Base-by-base conservation (phyloP, 2,113 vertebrate species). In the Podarcis cretensis region DNA sequence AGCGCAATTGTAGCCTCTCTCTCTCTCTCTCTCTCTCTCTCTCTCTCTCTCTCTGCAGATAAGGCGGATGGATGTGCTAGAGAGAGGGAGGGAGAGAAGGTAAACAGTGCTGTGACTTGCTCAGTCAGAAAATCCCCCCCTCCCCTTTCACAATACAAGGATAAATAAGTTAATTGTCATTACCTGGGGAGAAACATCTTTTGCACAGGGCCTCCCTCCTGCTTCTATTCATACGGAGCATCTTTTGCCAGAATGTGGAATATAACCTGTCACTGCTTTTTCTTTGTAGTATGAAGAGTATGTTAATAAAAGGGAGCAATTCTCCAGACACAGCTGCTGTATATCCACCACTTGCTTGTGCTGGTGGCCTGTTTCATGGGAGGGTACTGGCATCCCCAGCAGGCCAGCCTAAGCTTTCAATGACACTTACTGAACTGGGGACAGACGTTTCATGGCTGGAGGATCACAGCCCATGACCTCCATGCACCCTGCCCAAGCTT, bases 111-210 rank as follows among this genome's bases (percentile, higher is more conserved):
- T 75, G 81, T 6, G 5, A 79, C 85, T 87, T 40, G 20, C 71
- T 90, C 81, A 69, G 16, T 30, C 27, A 20, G 25, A 92, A 89
- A 59, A 0, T 81, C n/a, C 13, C 32, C 3, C 20, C 59, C 13
- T 35, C 30, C n/a, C 25, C 40, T 14, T 65, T 90, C 12, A 0
- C 57, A 69, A 20, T 14, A 65, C 80, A 40, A 85, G 83, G 92
- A 86, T 10, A 63, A 91, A 87, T 32, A 1, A 18, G 57, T 21
- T 87, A 10, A 12, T 76, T 90, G 87, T 40, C 80, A 76, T 6
- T 35, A 40, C 23, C 83, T 69, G 54, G 27, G n/a, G 78, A 35
- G 87, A 87, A 92, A 83, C 32, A 69, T 81, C 81, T 81, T 68
- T 73, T 75, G 6, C 20, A 13, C 75, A 54, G 27, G 85, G 85